Percentiles rank a stretch among this genome's conserved stretches.
These are phyloP conservation scores for Tolypeutes matacus DNA, from an alignment of 2,797 vertebrate genomes.

Conservation along the genomic window DNA sequence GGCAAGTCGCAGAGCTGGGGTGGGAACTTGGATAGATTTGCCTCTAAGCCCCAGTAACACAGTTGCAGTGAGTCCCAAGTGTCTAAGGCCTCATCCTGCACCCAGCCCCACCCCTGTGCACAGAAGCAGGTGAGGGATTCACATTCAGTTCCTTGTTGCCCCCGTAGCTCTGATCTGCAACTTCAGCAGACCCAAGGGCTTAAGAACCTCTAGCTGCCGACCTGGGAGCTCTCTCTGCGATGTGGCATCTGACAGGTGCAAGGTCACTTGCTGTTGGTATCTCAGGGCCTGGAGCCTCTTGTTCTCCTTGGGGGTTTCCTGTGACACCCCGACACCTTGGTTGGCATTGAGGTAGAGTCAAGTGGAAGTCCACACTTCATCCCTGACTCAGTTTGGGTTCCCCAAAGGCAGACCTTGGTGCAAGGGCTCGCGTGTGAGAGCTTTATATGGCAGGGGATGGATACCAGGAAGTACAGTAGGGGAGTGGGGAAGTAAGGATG, in stretches of 20 bases:
- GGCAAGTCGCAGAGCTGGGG: not conserved
- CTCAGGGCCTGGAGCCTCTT: not conserved
- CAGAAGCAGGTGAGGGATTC: no score
- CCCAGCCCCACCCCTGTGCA: no score
- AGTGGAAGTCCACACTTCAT: not conserved
- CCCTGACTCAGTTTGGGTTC: not conserved
- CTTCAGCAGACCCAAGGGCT: not conserved
- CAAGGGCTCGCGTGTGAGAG: not conserved
- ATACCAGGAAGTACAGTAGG: fast-evolving
- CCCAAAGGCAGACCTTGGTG: not conserved
- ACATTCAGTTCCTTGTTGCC: fast-evolving
- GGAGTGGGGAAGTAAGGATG: not conserved
- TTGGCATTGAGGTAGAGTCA: not conserved
- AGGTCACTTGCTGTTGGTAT: not conserved
- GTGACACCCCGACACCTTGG: no score
- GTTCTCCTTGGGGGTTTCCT: not conserved
- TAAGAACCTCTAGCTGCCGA: not conserved
- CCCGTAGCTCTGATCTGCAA: not conserved
- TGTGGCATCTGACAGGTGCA: not conserved
- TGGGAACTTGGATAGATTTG: not conserved
- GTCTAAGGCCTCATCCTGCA: not conserved
- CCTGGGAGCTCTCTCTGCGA: fast-evolving
- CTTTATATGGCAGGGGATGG: not conserved
- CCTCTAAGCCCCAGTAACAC: not conserved
- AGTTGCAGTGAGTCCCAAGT: not conserved